These are phyloP conservation scores for Uromys caudimaculatus DNA, from an alignment of 2,797 vertebrate species.

Conservation along the genomic window DNA sequence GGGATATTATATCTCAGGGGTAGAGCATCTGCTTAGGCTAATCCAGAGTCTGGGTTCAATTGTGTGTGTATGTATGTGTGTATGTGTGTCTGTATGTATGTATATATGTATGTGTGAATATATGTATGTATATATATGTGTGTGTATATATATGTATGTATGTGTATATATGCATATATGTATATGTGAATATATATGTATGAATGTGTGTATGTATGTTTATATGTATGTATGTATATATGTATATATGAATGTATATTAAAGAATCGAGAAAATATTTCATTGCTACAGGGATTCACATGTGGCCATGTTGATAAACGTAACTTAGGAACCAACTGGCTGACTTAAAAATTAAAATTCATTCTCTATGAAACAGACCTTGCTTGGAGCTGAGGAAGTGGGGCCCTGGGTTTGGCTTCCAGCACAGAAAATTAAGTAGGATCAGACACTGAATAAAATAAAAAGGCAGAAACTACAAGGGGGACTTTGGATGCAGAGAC, in stretches of 20 bases:
- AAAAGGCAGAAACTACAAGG: not conserved
- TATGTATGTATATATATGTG: not conserved
- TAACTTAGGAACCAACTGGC: not conserved
- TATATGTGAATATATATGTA: not conserved
- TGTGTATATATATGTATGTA: not conserved
- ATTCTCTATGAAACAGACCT: not conserved
- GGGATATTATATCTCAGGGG: too few species aligned
- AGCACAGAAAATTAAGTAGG: not conserved
- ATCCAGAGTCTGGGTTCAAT: not conserved
- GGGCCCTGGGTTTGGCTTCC: not conserved
- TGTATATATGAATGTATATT: not conserved
- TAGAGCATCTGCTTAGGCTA: not conserved
- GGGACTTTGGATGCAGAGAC: not conserved
- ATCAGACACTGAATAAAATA: not conserved
- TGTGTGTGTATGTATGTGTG: not conserved
- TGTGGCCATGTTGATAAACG: not conserved
- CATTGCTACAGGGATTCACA: not conserved
- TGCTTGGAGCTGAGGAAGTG: not conserved
- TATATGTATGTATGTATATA: not conserved
- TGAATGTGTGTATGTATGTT: not conserved
- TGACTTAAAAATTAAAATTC: not conserved
- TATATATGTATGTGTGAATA: too few species aligned
- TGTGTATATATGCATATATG: too few species aligned
- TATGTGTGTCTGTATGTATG: not conserved
- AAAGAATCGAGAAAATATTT: not conserved